Evolutionary conservation across 2,113 vertebrate genomes (phyloP).

Genomic region (Halichoeres trimaculatus): DNA sequence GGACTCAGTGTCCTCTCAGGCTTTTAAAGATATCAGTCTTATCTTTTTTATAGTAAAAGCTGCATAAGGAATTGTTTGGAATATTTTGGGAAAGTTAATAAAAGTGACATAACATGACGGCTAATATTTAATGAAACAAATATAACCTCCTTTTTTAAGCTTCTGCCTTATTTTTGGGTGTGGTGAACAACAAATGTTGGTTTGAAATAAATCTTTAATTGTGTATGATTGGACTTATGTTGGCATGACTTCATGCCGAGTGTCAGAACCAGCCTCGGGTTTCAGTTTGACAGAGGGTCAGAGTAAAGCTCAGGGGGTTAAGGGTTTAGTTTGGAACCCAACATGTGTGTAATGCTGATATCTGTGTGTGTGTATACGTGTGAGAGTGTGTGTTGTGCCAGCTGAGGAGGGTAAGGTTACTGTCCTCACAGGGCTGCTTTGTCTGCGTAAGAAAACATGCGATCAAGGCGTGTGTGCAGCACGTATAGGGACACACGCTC

Average conservation of each 20-base stretch:
- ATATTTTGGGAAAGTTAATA: background rate
- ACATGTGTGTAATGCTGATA: conserved; percentile 34
- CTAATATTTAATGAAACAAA: background rate
- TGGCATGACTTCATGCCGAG: background rate
- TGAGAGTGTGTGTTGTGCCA: conserved; percentile 46
- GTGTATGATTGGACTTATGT: too few relatives aligned
- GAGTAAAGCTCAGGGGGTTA: conserved; percentile 1
- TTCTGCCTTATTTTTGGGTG: background rate
- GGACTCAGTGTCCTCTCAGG: conserved; percentile 16
- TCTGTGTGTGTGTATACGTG: conserved; percentile 36
- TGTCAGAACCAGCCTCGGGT: conserved; percentile 9
- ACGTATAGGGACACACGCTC: conserved; percentile 13
- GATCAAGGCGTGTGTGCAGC: background rate
- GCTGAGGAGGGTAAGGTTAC: conserved; percentile 75
- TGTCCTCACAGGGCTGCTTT: conserved; percentile 69
- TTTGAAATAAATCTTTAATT: too few relatives aligned
- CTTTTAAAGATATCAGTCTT: conserved; percentile 10
- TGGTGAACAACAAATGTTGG: background rate
- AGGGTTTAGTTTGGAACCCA: conserved; percentile 22
- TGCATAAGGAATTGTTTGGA: background rate
- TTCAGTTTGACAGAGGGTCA: conserved; percentile 13
- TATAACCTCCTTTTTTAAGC: background rate
- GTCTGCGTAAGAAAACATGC: conserved; percentile 37
- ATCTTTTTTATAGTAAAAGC: background rate
- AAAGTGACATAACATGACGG: background rate